These are phyloP conservation scores for Peromyscus melanophrys DNA, from an alignment of 2,797 vertebrate genomes.

Conservation along the genomic window DNA sequence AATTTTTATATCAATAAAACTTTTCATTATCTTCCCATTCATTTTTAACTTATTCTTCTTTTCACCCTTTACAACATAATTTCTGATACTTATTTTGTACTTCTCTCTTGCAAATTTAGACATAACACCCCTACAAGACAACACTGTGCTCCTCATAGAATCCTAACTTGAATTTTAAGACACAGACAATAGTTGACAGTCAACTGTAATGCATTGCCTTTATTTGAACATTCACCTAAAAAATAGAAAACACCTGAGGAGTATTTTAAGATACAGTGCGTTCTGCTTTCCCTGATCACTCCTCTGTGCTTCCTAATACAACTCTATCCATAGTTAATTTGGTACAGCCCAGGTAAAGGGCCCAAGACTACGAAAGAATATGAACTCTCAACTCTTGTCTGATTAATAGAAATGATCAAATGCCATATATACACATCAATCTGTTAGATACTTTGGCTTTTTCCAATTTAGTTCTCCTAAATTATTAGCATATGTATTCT, in stretches of 20 bases:
- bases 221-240: not conserved
- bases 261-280: not conserved
- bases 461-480: not conserved
- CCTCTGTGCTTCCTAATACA: not conserved
- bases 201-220: not conserved
- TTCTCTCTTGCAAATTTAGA: not conserved
- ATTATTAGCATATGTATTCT: not conserved
- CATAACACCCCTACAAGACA: not conserved
- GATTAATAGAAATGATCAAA: not conserved
- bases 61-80: not conserved
- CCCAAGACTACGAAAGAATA: not conserved
- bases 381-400: not conserved
- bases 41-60: not conserved
- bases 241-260: not conserved
- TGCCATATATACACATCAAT: not conserved
- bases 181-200: not conserved
- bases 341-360: not conserved
- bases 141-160: not conserved
- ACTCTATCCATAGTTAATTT: not conserved
- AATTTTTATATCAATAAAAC: not conserved
- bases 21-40: not conserved
- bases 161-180: not conserved
- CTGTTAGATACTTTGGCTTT: not conserved
- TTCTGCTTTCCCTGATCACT: not conserved
- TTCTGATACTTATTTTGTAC: not conserved